phyloP scores from a whole-genome alignment of 1,140 invertebrate genomes.

The Neodiprion pinetum region DNA sequence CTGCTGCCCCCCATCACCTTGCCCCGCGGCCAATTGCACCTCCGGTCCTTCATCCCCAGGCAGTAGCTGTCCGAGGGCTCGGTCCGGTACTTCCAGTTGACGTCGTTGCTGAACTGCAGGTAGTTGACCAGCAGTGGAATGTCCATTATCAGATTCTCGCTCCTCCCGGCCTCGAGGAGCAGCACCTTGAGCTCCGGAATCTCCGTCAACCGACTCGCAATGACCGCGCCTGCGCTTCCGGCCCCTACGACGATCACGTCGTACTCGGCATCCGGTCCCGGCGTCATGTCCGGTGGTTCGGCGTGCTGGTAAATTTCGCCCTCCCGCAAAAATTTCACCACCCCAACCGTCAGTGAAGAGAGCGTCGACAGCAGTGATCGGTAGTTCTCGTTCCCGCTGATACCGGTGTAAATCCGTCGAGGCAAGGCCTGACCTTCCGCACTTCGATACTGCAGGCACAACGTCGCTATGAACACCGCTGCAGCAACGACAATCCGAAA shows the following conservation, averaged over 20 bases:
- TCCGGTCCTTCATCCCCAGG: constrained; percentile 58
- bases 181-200: constrained; percentile 66
- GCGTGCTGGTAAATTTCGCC: constrained; percentile 27
- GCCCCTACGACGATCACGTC: constrained; percentile 76
- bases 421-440: not conserved
- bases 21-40: constrained; percentile 76
- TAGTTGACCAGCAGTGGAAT: constrained; percentile 70
- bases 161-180: constrained; percentile 72
- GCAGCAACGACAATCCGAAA: constrained; percentile 68
- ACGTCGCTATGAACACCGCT: constrained; percentile 58
- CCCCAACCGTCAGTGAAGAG: constrained; percentile 33
- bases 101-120: constrained; percentile 66
- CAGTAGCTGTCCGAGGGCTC: constrained; percentile 62
- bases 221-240: constrained; percentile 74
- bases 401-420: no score
- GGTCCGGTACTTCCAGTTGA: constrained; percentile 75
- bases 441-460: not conserved
- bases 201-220: constrained; percentile 72
- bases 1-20: constrained; percentile 86
- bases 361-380: not conserved
- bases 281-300: constrained; percentile 54
- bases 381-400: not conserved
- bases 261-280: constrained; percentile 52
- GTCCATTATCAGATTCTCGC: constrained; percentile 70
- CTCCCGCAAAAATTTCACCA: constrained; percentile 38